Evolutionary conservation across 2,113 vertebrate genomes (phyloP).

Genomic region (Okapia johnstoni): DNA sequence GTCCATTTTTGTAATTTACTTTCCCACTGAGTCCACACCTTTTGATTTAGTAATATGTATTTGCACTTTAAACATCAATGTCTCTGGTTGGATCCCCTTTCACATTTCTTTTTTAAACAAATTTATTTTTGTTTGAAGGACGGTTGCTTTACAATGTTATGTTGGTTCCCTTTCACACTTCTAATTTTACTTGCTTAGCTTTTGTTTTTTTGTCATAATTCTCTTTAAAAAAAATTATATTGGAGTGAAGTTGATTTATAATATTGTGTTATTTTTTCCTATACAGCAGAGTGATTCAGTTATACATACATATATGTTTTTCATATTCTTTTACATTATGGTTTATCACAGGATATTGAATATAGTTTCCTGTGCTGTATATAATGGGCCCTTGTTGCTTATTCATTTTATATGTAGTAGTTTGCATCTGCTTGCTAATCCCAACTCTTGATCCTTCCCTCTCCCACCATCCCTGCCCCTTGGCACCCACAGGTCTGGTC

Average conservation of each 20-base stretch:
- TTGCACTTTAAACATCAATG: background rate
- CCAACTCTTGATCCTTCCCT: background rate
- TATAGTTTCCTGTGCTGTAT: background rate
- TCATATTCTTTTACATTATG: background rate
- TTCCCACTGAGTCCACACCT: background rate
- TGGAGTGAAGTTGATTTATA: background rate
- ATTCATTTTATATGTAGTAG: background rate
- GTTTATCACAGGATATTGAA: background rate
- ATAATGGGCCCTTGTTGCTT: background rate
- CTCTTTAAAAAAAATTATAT: background rate
- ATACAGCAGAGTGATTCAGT: background rate
- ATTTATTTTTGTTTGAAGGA: background rate
- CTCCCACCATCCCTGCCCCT: background rate
- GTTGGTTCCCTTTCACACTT: background rate
- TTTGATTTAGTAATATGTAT: background rate
- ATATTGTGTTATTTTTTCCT: background rate
- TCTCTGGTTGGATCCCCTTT: background rate
- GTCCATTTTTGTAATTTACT: background rate
- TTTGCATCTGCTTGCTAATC: background rate
- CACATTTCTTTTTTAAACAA: background rate
- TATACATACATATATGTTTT: background rate
- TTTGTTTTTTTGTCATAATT: conserved; percentile 16
- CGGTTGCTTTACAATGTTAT: background rate
- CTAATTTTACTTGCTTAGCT: background rate
- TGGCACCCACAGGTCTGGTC: background rate